These are phyloP conservation scores for Amphibalanus amphitrite DNA, from an alignment of 1,140 invertebrate genomes.

Conservation along the genomic window DNA sequence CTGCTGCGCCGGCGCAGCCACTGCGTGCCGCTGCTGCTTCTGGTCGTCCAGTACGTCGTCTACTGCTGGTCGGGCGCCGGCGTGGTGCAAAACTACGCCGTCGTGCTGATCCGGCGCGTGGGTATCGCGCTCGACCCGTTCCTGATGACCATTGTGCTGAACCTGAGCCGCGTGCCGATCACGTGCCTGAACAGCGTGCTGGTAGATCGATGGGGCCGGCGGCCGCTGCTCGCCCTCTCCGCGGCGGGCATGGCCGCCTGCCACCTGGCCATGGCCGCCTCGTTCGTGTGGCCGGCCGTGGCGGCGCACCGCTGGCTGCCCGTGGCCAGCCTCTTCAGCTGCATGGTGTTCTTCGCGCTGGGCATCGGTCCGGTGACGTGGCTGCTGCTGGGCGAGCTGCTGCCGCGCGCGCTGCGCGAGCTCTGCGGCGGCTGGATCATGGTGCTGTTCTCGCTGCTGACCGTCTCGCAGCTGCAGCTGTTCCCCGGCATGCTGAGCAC, in stretches of 20 bases:
- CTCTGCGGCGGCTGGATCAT: constrained; percentile 7
- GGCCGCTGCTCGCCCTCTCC: constrained; percentile 13
- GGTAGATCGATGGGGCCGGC: constrained; percentile 12
- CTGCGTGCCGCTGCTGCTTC: constrained; percentile 13
- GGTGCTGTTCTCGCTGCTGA: neutral
- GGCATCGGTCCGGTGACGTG: constrained; percentile 14
- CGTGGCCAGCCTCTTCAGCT: constrained; percentile 11
- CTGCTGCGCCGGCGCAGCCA: constrained; percentile 9
- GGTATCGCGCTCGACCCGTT: constrained; percentile 14
- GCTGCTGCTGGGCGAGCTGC: constrained; percentile 15
- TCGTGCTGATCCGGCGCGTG: constrained; percentile 15
- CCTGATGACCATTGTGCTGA: constrained; percentile 12
- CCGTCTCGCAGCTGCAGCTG: neutral
- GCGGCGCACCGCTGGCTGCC: constrained; percentile 9
- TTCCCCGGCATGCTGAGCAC: neutral
- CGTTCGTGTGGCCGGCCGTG: constrained; percentile 9
- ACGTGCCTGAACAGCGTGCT: constrained; percentile 9
- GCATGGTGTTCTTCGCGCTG: constrained; percentile 13
- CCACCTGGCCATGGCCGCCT: constrained; percentile 9
- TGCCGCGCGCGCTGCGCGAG: constrained; percentile 13
- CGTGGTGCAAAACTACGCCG: constrained; percentile 16
- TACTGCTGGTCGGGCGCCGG: constrained; percentile 11
- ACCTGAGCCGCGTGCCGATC: constrained; percentile 10
- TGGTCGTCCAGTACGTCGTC: constrained; percentile 13
- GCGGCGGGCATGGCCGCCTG: constrained; percentile 6